These are phyloP conservation scores for Euwallacea similis DNA, from an alignment of 1,140 invertebrate genomes.

Conservation along the genomic window DNA sequence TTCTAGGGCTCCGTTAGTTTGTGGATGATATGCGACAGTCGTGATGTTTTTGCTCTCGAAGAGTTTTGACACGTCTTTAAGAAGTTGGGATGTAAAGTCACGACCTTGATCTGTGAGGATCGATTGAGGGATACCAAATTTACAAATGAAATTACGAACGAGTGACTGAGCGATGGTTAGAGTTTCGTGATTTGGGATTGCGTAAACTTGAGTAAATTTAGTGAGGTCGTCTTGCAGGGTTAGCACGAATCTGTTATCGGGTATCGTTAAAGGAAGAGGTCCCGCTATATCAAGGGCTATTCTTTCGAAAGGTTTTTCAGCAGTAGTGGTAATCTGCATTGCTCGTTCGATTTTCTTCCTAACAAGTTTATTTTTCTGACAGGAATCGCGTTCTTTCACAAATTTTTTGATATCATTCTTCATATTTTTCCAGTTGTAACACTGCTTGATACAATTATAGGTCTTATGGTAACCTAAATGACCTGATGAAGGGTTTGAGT, in stretches of 20 bases:
- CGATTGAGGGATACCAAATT: conserved; percentile 41
- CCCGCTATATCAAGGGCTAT: conserved; percentile 35
- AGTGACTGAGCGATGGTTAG: conserved; percentile 47
- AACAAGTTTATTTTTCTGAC: conserved; percentile 50
- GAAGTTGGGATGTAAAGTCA: conserved; percentile 46
- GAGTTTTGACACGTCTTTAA: conserved; percentile 45
- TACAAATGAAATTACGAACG: conserved; percentile 42
- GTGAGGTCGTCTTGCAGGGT: conserved; percentile 52
- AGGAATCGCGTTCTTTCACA: conserved; percentile 46
- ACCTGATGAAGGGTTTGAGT: background rate
- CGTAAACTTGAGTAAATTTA: conserved; percentile 48
- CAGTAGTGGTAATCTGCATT: conserved; percentile 49
- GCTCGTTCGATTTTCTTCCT: conserved; percentile 40
- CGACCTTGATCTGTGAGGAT: conserved; percentile 48
- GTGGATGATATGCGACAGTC: conserved; percentile 44
- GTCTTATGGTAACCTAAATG: conserved; percentile 13
- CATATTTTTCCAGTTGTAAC: conserved; percentile 45
- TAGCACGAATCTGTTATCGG: conserved; percentile 42
- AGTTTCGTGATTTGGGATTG: conserved; percentile 51
- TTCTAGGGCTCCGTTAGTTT: conserved; percentile 51
- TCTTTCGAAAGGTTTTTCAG: conserved; percentile 41
- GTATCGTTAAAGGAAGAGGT: conserved; percentile 21
- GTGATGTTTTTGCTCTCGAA: conserved; percentile 45
- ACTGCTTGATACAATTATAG: conserved; percentile 14
- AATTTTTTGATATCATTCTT: conserved; percentile 45